Conservation (phyloP, 53 echinoderm and acorn worm species). For the Holothuria scabra region DNA sequence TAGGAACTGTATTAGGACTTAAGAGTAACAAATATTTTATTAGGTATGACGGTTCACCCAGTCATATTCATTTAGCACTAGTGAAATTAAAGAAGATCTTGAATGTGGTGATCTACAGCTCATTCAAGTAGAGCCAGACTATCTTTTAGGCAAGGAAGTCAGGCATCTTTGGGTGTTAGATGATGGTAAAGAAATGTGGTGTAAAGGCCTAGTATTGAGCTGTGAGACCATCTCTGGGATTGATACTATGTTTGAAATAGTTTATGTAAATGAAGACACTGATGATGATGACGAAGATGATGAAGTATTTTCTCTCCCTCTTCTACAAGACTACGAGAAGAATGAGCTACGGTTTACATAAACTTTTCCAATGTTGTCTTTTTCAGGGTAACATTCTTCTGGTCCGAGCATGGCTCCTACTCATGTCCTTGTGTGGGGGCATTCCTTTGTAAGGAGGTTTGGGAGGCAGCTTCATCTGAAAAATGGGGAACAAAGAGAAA, state of each 20-base stretch:
- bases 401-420: background rate
- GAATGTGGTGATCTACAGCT: background rate
- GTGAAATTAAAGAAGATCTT: too few species aligned
- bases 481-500: background rate
- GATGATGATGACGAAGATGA: too few species aligned
- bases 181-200: constrained; percentile 12
- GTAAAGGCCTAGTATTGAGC: background rate
- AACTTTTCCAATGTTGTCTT: too few species aligned
- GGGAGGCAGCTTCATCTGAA: constrained; percentile 24
- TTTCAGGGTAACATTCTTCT: too few species aligned
- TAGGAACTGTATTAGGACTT: too few species aligned
- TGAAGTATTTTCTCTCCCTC: too few species aligned
- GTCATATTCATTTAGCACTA: too few species aligned
- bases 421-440: constrained; percentile 4
- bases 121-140: background rate
- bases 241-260: constrained; percentile 15
- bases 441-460: constrained; percentile 11
- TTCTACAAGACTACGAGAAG: constrained; percentile 25
- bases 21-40: too few species aligned
- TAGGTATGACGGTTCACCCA: background rate
- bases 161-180: too few species aligned
- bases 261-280: too few species aligned
- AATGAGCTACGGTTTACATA: background rate
- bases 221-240: background rate
- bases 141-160: too few species aligned